Evolutionary conservation across 1,140 invertebrate species (phyloP).

Genomic region (Bradynema listronoti): DNA sequence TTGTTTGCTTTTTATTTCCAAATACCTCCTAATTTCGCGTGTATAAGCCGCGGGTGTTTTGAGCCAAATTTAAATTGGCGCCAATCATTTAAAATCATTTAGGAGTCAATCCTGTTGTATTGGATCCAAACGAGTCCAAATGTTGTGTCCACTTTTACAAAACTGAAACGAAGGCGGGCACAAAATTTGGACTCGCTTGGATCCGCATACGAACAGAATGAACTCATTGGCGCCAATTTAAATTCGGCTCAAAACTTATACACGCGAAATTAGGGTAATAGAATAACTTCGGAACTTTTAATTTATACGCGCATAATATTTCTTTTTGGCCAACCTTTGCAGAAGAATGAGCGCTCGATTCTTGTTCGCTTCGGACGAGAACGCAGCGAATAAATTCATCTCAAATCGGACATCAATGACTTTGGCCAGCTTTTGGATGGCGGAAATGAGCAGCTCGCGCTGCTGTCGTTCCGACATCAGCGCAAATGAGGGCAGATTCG

Average conservation of each 20-base stretch:
- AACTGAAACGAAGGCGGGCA: too few relatives aligned
- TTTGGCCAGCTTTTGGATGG: constrained; percentile 17
- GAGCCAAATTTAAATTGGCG: too few relatives aligned
- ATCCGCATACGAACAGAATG: neutral
- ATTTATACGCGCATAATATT: constrained; percentile 1
- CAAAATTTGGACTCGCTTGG: neutral
- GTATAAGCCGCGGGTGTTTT: too few relatives aligned
- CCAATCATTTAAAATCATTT: too few relatives aligned
- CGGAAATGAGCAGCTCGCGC: constrained; percentile 11
- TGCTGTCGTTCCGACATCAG: constrained; percentile 3
- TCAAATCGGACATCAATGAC: constrained; percentile 17
- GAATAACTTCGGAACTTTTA: neutral
- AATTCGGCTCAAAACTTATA: neutral
- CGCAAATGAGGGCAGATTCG: constrained; percentile 6
- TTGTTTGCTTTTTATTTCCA: too few relatives aligned
- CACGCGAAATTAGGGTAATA: neutral
- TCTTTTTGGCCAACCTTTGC: constrained; percentile 14
- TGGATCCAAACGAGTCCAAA: too few relatives aligned
- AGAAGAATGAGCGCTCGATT: constrained; percentile 15
- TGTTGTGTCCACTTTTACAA: too few relatives aligned
- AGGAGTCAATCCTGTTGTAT: too few relatives aligned
- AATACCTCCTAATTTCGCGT: too few relatives aligned
- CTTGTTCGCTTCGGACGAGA: neutral
- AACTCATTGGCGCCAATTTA: neutral
- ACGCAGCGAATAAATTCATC: constrained; percentile 3